Evolutionary conservation across 2,113 vertebrate genomes (phyloP).

Genomic region (Amblyopsis rosae): DNA sequence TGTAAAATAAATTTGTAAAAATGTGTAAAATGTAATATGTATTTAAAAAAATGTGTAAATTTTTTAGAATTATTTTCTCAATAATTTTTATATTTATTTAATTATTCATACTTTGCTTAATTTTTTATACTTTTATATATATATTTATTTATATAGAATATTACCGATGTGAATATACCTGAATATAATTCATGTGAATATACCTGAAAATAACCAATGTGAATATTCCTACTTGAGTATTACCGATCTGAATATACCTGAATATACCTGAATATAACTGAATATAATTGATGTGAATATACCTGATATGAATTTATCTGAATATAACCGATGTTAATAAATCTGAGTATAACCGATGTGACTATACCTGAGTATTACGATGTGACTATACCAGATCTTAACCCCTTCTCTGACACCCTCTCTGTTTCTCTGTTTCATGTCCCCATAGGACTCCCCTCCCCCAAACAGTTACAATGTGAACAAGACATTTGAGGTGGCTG

Average conservation of each 20-base stretch:
- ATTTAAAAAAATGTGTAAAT: too few species aligned
- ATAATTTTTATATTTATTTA: too few species aligned
- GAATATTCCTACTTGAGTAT: neutral
- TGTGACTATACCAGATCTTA: neutral
- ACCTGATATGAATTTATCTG: neutral
- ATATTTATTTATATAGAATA: too few species aligned
- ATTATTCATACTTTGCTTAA: too few species aligned
- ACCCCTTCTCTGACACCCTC: neutral
- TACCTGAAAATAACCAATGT: neutral
- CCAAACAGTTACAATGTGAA: constrained; percentile 77
- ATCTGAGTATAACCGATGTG: neutral
- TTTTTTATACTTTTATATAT: too few species aligned
- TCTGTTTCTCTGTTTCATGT: neutral
- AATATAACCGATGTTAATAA: neutral
- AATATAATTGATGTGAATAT: too few species aligned
- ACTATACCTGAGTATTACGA: neutral
- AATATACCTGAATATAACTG: neutral
- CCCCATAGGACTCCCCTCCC: constrained; percentile 72
- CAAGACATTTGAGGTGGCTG: constrained; percentile 71
- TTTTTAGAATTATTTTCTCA: too few species aligned
- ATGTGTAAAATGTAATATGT: too few species aligned
- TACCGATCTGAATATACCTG: neutral
- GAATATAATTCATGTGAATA: neutral
- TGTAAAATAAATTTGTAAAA: too few species aligned
- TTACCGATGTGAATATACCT: neutral